phyloP scores from a whole-genome alignment of 2,797 vertebrate genomes.

The Aplochiton taeniatus region DNA sequence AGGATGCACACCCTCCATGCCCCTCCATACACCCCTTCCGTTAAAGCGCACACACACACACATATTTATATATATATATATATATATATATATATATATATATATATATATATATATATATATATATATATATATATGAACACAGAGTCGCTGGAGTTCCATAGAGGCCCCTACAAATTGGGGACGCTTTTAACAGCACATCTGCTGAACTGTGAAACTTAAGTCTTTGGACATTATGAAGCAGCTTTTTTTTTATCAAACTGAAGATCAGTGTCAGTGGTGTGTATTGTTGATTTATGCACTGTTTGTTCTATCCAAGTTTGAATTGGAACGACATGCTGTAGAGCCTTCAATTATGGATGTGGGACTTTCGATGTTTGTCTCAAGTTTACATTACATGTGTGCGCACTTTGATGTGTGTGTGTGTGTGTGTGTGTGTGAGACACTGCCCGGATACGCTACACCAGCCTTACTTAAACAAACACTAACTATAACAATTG shows the following conservation, averaged over 20 bases:
- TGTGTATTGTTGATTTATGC: conserved; percentile 7
- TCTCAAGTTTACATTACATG: conserved; percentile 44
- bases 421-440: conserved; percentile 23
- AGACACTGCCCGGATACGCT: conserved; percentile 59
- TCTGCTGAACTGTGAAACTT: no score
- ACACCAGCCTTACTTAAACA: conserved; percentile 65
- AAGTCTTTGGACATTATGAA: no score
- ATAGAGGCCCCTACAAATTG: no score
- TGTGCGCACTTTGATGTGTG: conserved; percentile 10
- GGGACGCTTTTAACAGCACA: no score
- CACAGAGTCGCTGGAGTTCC: no score
- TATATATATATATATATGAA: no score
- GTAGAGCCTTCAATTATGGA: conserved; percentile 41
- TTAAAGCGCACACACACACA: conserved; percentile 32
- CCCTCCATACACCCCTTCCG: conserved; percentile 58
- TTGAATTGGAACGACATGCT: conserved; percentile 33
- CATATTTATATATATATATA: neutral
- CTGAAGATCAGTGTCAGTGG: neutral
- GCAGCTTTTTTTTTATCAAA: no score
- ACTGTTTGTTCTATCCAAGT: conserved; percentile 17
- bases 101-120: no score
- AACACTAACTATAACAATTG: conserved; percentile 67
- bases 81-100: no score
- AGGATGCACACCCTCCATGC: conserved; percentile 53
- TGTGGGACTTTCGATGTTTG: conserved; percentile 20